These are phyloP conservation scores for Scaptomyza flava DNA, from an alignment of 2,888 invertebrate species.

Conservation along the genomic window DNA sequence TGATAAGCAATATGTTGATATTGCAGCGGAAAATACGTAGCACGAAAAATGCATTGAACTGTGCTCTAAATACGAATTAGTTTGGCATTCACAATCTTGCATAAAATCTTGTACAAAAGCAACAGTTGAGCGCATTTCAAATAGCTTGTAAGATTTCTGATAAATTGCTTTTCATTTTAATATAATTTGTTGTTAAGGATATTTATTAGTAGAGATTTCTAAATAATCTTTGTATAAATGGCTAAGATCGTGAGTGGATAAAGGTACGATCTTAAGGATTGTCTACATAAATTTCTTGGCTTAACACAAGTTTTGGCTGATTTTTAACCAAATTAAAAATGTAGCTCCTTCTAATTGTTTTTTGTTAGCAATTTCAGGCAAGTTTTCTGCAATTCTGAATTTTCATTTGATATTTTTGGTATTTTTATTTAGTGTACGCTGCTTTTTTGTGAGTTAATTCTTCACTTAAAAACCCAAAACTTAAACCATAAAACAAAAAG, in stretches of 20 bases:
- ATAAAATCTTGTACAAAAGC: background rate
- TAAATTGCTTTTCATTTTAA: slow-evolving; percentile 8
- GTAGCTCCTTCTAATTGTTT: background rate
- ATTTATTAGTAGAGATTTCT: background rate
- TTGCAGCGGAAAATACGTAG: slow-evolving; percentile 5
- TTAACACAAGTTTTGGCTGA: background rate
- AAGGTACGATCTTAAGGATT: background rate
- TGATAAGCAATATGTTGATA: slow-evolving; percentile 72
- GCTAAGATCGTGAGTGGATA: no score
- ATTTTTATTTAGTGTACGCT: slow-evolving; percentile 3
- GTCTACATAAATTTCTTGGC: background rate
- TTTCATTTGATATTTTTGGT: background rate
- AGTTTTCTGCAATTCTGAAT: slow-evolving; percentile 11
- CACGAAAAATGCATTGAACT: slow-evolving; percentile 22
- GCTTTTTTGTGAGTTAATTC: slow-evolving; percentile 19
- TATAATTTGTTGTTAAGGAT: background rate
- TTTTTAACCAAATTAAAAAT: background rate
- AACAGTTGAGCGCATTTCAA: slow-evolving; percentile 3
- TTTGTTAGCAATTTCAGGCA: background rate
- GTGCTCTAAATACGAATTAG: slow-evolving; percentile 11
- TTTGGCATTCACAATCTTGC: background rate
- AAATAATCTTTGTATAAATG: background rate
- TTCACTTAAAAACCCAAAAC: slow-evolving; percentile 61
- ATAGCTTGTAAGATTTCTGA: slow-evolving; percentile 10
- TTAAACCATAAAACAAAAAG: slow-evolving; percentile 71